phyloP scores from a whole-genome alignment of 2,888 invertebrate species.

The Spodoptera picta region DNA sequence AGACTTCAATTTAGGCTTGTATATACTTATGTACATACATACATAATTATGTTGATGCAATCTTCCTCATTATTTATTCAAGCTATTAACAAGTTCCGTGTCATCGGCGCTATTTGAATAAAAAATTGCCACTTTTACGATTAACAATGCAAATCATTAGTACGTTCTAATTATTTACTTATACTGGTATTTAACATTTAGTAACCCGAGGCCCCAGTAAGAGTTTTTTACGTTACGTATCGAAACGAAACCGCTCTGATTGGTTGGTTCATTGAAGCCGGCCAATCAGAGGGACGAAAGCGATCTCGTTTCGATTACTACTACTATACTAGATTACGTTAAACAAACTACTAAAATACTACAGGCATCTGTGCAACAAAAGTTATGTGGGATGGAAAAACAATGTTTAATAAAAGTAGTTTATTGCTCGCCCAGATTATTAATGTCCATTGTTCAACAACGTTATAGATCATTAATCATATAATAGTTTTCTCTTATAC shows the following conservation, averaged over 20 bases:
- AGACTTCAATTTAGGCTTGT: background rate
- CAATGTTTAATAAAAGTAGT: slow-evolving; percentile 48
- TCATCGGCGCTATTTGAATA: slow-evolving; percentile 25
- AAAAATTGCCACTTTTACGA: slow-evolving; percentile 13
- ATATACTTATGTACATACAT: background rate
- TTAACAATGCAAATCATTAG: slow-evolving; percentile 14
- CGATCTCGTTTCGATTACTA: no score
- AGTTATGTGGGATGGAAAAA: slow-evolving; percentile 44
- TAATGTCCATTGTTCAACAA: slow-evolving; percentile 54
- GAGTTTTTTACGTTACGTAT: no score
- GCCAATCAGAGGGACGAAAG: no score
- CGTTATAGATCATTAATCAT: slow-evolving; percentile 48
- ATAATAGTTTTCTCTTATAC: slow-evolving; percentile 39
- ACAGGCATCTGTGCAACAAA: slow-evolving; percentile 11
- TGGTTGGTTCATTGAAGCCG: no score
- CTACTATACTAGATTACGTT: no score
- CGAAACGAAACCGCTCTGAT: no score
- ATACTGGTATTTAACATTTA: slow-evolving; percentile 14
- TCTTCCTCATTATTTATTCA: slow-evolving; percentile 15
- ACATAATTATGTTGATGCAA: slow-evolving; percentile 16
- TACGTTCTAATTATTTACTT: slow-evolving; percentile 5
- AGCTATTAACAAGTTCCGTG: slow-evolving; percentile 15
- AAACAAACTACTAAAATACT: no score
- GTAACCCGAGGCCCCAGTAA: no score
- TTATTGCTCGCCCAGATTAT: slow-evolving; percentile 40